Evolutionary conservation across 2,113 vertebrate genomes (phyloP), one percentile per base, ranked within the genome.

Genomic region (Riparia riparia): DNA sequence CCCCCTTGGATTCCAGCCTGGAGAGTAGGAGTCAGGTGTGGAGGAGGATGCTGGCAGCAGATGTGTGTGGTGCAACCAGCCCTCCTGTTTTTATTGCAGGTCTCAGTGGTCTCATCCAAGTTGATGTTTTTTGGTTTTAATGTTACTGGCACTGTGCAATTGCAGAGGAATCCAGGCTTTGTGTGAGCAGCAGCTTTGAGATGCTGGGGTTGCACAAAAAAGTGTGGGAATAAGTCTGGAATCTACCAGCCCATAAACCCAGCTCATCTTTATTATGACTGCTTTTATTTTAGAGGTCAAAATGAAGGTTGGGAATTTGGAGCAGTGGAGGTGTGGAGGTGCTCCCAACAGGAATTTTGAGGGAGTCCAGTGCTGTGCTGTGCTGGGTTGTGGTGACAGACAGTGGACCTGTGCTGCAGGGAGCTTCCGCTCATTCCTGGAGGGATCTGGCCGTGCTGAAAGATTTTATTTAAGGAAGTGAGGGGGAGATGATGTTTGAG

Each of bases 91-190:
- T 91, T 85, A 76, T 86, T 80, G 73, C 49, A 3, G 63, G 73
- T 95, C 96, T 87, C 89, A 1, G 41, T 76, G 86, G 94, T 88
- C 92, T 94, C 92, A 29, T 97, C 92, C 73, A 24, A 42, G 37
- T 47, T 65, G 73, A 56, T 94, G 44, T 41, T 92, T 93, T 76
- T 13, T 37, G 37, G 8, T 37, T 80, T 82, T 87, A 72, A 82
- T 71, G 61, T 44, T 92, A 5, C 54, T n/a, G 89, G 83, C 79
- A 71, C 37, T 1, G 1, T 7, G 37, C 1, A 9, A 8, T 45
- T 76, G 77, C 22, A 1, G 71, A 69, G 82, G 73, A 72, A 61
- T 37, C 28, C 14, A 31, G 70, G 78, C 53, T 71, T 79, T 22
- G 13, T 3, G 74, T 78, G 66, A 70, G 47, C 80, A 81, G 80